A percentile compares a stretch with the other conserved stretches of the same genome.
Conservation (phyloP, 2,113 vertebrate genomes). For the Nycticorax nycticorax region DNA sequence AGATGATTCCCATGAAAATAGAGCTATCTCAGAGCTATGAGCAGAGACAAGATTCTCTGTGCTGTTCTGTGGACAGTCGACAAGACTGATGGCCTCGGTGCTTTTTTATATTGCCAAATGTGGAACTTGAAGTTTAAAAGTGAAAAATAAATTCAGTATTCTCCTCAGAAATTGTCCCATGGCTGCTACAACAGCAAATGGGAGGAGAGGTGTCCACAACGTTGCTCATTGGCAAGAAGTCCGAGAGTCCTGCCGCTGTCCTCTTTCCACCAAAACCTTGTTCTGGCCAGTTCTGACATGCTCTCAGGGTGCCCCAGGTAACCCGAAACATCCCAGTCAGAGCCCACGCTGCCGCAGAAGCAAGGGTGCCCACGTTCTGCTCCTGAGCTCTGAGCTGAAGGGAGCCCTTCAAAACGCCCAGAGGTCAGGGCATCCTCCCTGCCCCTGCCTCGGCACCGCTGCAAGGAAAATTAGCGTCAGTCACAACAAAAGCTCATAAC, state of each 20-base stretch:
- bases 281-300: background rate
- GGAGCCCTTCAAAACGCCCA: background rate
- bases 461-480: background rate
- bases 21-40: background rate
- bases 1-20: background rate
- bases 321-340: accelerated
- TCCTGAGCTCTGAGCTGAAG: background rate
- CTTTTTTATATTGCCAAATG: background rate
- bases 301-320: background rate
- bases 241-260: background rate
- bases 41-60: background rate
- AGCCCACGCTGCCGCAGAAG: background rate
- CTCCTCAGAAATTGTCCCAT: background rate
- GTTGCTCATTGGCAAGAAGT: background rate
- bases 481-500: accelerated
- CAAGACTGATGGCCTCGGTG: background rate
- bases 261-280: background rate
- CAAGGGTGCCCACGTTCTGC: background rate
- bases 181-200: background rate
- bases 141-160: background rate
- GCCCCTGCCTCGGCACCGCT: background rate
- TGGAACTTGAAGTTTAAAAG: background rate
- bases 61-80: background rate
- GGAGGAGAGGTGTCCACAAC: background rate
- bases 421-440: background rate